Evolutionary conservation across 2,888 invertebrate species (phyloP).

Genomic region (Pseudococcus longispinus): DNA sequence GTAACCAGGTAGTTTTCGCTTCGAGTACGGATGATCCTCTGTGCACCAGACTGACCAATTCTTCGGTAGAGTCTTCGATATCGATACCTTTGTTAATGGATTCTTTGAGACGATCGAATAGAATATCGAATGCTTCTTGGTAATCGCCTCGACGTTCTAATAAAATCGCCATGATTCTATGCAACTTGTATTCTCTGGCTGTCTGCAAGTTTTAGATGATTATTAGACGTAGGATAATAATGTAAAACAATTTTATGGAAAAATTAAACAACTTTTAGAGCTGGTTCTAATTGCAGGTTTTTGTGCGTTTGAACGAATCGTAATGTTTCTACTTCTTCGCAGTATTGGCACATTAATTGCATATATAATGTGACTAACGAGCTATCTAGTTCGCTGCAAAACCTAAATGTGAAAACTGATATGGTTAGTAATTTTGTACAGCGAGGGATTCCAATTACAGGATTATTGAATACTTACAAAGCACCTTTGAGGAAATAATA

Average conservation of each 20-base stretch:
- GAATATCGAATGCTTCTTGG: slow-evolving; percentile 63
- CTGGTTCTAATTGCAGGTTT: slow-evolving; percentile 71
- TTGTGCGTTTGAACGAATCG: slow-evolving; percentile 66
- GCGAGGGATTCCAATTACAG: not conserved
- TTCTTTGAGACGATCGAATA: slow-evolving; percentile 65
- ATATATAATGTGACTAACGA: slow-evolving; percentile 69
- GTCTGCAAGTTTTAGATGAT: slow-evolving; percentile 41
- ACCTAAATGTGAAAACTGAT: not conserved
- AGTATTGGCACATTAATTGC: slow-evolving; percentile 69
- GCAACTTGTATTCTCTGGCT: slow-evolving; percentile 66
- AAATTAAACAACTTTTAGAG: slow-evolving; percentile 64
- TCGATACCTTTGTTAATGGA: slow-evolving; percentile 60
- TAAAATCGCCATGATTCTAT: slow-evolving; percentile 74
- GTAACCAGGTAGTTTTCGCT: slow-evolving; percentile 61
- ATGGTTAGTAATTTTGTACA: not conserved
- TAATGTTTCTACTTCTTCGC: slow-evolving; percentile 66
- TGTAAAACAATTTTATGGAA: not conserved
- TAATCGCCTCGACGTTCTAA: slow-evolving; percentile 79
- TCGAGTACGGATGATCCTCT: slow-evolving; percentile 60
- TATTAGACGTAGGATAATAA: not conserved
- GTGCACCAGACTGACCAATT: slow-evolving; percentile 60
- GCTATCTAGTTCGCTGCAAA: slow-evolving; percentile 61
- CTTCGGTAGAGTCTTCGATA: slow-evolving; percentile 60
- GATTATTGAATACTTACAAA: slow-evolving; percentile 62
- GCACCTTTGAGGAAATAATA: slow-evolving; percentile 68